A percentile compares a stretch with the other conserved stretches of the same genome.
phyloP scores from a whole-genome alignment of 2,888 invertebrate genomes.

The Escarpia spicata region DNA sequence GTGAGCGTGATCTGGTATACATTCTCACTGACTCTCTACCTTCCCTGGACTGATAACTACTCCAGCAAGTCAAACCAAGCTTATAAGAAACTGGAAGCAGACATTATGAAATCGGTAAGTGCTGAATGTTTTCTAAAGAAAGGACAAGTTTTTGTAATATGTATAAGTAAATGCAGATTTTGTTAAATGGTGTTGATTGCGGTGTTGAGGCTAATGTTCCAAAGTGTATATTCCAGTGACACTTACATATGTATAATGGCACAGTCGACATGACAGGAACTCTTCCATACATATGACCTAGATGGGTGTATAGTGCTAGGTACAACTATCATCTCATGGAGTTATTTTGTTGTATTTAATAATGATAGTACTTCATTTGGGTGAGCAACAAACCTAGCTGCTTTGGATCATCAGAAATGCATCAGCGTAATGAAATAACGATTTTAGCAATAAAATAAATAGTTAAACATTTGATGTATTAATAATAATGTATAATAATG shows the following conservation, averaged over 20 bases:
- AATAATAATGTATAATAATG: too few species aligned
- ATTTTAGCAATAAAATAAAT: too few species aligned
- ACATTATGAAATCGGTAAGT: not conserved
- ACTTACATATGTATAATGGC: not conserved
- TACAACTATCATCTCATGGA: too few species aligned
- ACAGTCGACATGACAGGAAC: not conserved
- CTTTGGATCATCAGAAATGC: too few species aligned
- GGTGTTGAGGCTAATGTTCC: not conserved
- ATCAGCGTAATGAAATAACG: too few species aligned
- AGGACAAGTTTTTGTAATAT: not conserved
- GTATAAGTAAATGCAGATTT: not conserved
- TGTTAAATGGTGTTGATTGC: not conserved
- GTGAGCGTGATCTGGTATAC: not conserved
- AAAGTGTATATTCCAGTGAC: not conserved
- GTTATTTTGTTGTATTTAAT: too few species aligned
- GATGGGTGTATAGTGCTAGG: too few species aligned
- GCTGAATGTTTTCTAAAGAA: not conserved
- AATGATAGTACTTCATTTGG: too few species aligned
- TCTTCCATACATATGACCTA: too few species aligned
- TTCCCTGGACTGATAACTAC: not conserved
- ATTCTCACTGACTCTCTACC: not conserved
- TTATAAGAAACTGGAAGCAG: not conserved
- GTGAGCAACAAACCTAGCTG: too few species aligned
- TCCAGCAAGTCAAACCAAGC: not conserved
- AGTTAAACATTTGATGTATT: too few species aligned